Base-by-base conservation (phyloP, 2,113 vertebrate genomes). In the Siphamia tubifer region DNA sequence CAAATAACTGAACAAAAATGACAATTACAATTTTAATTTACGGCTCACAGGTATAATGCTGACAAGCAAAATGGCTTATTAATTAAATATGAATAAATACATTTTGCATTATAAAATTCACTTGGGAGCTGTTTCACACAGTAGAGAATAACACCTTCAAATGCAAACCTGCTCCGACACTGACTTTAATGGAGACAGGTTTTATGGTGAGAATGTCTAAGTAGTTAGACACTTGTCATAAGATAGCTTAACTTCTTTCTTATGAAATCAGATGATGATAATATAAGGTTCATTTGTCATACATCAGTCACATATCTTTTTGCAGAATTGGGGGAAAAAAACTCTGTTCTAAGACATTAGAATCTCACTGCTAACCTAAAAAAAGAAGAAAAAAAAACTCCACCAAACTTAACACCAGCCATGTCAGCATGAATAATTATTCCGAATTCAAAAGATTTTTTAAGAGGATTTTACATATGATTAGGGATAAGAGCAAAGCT, bases 401-500 rank as follows among this genome's bases (percentile, higher is more conserved):
- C 38, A 45, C 54, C 20, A 21, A 42, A 34, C n/a, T 67, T 61
- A 64, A 74, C 57, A 45, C 51, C 68, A 51, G 20, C 28, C 39
- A 20, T 53, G 52, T 64, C 66, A 49, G 73, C 31, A 52, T 68
- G 39, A 77, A 81, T 67, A 60, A 68, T 62, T 64, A 66, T 65
- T 65, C 66, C 4, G 60, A 30, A 60, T 78, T 63, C 13, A 44
- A 69, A 77, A 58, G 64, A 31, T 74, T 77, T 30, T 71, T 52
- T 28, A 13, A 39, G 75, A 60, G 71, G 48, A 61, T 82, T 84
- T 84, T 70, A 54, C 36, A 79, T 74, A 43, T 69, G 52, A 80
- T 78, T 84, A 77, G 11, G 24, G 54, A 25, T 38, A 30, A 64
- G 20, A 28, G 55, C 17, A 65, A 60, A 63, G 44, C 53, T 60